Percentiles rank a stretch among this genome's conserved stretches.
Conservation (phyloP, 2,113 vertebrate genomes). For the Anhinga anhinga region DNA sequence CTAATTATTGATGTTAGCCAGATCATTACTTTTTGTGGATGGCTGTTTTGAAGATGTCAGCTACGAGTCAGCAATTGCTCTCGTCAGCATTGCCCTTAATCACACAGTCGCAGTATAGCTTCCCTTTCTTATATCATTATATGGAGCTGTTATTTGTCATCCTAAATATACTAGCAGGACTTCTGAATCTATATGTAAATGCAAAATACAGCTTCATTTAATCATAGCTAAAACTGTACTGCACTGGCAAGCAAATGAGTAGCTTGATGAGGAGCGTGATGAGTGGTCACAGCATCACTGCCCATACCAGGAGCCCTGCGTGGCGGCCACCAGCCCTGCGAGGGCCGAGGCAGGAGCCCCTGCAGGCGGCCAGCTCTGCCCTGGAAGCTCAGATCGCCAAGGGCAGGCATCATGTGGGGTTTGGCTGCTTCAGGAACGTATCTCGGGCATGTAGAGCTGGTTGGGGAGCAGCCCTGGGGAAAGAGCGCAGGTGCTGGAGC, state of each 20-base stretch:
- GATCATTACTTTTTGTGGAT: background rate
- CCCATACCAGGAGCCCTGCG: rapidly evolving
- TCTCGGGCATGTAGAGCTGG: background rate
- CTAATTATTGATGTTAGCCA: background rate
- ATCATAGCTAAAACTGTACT: background rate
- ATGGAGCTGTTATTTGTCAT: background rate
- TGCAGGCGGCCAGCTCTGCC: background rate
- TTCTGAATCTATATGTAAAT: background rate
- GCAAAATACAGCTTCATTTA: background rate
- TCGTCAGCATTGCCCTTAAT: background rate
- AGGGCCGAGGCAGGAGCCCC: background rate
- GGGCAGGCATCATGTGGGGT: background rate
- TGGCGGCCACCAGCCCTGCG: background rate
- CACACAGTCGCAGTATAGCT: background rate
- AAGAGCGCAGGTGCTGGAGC: background rate
- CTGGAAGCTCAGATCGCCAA: rapidly evolving
- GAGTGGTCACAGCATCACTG: background rate
- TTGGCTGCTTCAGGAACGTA: background rate
- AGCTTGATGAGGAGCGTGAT: background rate
- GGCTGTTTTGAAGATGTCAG: background rate
- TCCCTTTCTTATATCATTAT: background rate
- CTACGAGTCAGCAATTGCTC: background rate
- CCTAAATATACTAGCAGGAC: background rate
- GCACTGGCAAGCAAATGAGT: background rate
- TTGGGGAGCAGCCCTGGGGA: background rate